phyloP scores from a whole-genome alignment of 2,113 vertebrate genomes.

The Pterocles orientalis region DNA sequence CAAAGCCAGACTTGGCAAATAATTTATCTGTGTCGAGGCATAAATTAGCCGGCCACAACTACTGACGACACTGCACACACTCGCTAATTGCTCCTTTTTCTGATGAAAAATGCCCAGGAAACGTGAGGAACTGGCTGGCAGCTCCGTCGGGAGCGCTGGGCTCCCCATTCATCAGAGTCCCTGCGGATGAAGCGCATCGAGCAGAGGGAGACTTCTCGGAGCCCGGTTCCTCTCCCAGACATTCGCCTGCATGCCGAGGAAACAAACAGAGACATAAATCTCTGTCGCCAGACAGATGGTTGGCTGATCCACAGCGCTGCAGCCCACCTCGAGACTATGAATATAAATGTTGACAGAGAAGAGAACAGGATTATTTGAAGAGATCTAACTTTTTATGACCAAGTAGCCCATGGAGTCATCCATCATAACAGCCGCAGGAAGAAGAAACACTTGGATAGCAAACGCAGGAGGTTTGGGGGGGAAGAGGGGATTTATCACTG shows the following conservation, averaged over 20 bases:
- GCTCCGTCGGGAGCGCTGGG: fast-evolving
- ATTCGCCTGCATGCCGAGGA: neutral
- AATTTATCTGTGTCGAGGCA: neutral
- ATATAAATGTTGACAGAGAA: neutral
- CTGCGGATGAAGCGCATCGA: neutral
- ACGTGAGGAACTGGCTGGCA: neutral
- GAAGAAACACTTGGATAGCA: neutral
- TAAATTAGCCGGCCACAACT: neutral
- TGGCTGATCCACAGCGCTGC: neutral
- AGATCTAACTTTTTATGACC: neutral
- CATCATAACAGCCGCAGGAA: neutral
- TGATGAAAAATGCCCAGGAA: neutral
- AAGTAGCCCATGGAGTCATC: neutral
- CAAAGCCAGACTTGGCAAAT: neutral
- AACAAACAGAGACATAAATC: conserved; percentile 19
- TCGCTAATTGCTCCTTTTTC: neutral
- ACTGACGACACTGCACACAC: neutral
- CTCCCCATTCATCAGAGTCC: conserved; percentile 25
- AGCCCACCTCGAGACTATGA: neutral
- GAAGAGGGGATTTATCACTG: neutral
- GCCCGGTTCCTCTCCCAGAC: neutral
- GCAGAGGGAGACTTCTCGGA: neutral
- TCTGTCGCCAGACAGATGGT: neutral
- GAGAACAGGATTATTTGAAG: neutral
- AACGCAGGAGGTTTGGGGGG: neutral